Evolutionary conservation across 2,113 vertebrate genomes (phyloP), one percentile per base, ranked within the genome.

Genomic region (Narcine bancroftii): DNA sequence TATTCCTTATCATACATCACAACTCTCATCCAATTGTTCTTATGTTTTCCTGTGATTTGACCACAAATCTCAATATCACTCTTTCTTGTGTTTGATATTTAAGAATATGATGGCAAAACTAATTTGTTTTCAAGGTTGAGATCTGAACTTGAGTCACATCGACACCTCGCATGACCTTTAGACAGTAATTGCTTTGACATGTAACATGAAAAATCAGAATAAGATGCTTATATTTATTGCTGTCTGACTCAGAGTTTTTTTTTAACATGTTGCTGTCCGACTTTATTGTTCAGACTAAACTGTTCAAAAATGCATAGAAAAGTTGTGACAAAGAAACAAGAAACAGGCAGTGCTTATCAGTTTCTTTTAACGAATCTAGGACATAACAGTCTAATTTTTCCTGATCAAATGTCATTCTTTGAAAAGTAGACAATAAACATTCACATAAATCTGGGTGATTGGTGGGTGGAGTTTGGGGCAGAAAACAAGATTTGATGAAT

Each of bases 351-450:
- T 47, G 15, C 11, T 47, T 83, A 83, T 53, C 79, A 53, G 29
- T 79, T 83, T n/a, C 26, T 83, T 83, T 53, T 11, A 83, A 83
- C 45, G 53, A 83, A 83, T 83, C 47, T 83, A 83, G 79, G 79
- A 33, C 79, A 79, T 79, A 79, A 2, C 42, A 79, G 42, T 26
- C 42, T 79, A 79, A 79, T 26, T 79, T n/a, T 79, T 79, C 19
- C 42, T 33, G 26, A 83, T 83, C 79, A 83, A 83, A 53, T 83
- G 29, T 53, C 79, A 53, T 83, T 33, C 47, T 56, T 83, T 83
- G 47, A 53, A 83, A 53, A 83, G 33, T 47, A 50, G 53, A 83
- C 79, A 83, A 53, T 83, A 83, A 83, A 53, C 47, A 15, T 83
- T 13, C 7, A 83, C 11, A 13, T 9, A n/a, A n/a, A 10, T 53